Conservation (phyloP, 2,888 invertebrate species). For the Athalia cordata region DNA sequence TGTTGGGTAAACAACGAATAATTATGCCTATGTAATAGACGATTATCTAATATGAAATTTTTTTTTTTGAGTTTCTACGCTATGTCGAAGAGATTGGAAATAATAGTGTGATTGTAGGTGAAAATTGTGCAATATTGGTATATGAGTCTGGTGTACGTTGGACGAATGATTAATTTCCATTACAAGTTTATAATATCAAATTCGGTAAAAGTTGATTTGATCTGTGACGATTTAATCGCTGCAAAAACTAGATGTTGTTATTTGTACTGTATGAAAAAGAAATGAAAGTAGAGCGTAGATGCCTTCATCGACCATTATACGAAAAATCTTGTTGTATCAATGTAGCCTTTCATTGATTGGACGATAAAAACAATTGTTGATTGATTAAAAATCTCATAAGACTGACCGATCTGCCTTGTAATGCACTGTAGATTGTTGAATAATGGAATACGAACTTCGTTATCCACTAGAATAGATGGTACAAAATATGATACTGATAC, state of each 20-base stretch:
- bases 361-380: constrained; percentile 10
- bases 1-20: too few species aligned
- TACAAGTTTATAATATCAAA: background rate
- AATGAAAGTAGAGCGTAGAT: background rate
- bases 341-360: constrained; percentile 5
- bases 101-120: too few species aligned
- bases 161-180: constrained; percentile 13
- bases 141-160: background rate
- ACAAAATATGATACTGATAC: constrained; percentile 18
- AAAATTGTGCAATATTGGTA: constrained; percentile 21
- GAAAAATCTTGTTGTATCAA: constrained; percentile 15
- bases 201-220: constrained; percentile 6
- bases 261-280: background rate
- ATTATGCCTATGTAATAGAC: too few species aligned
- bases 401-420: constrained; percentile 68
- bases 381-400: constrained; percentile 52
- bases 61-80: background rate
- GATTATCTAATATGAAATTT: background rate
- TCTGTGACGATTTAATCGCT: constrained; percentile 15
- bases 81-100: background rate
- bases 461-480: constrained; percentile 21
- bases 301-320: background rate
- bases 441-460: background rate
- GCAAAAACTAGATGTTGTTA: background rate
- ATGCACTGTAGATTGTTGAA: constrained; percentile 29